Evolutionary conservation across 2,888 invertebrate species (phyloP).

Genomic region (Synanthedon vespiformis): DNA sequence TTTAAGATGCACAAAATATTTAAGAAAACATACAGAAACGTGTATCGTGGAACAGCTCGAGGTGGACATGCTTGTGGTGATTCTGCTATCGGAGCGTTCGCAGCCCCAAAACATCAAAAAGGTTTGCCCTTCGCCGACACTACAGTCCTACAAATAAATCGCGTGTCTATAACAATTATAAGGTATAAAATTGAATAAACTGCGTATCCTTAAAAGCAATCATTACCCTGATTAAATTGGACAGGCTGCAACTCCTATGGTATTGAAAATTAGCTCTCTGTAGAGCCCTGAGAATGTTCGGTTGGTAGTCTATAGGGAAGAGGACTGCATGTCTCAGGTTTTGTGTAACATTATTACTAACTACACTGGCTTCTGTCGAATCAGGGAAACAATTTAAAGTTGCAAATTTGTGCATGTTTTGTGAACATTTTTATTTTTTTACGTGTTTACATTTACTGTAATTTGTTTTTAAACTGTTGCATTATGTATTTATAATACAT

Average conservation of each 20-base stretch:
- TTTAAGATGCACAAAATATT: too few species aligned
- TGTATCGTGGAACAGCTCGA: conserved; percentile 48
- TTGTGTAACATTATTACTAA: conserved; percentile 40
- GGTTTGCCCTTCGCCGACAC: conserved; percentile 46
- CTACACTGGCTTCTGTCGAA: conserved; percentile 29
- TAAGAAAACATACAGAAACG: conserved; percentile 21
- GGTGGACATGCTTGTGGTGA: conserved; percentile 47
- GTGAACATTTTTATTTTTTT: not conserved
- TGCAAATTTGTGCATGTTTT: conserved; percentile 48
- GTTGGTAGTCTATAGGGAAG: conserved; percentile 30
- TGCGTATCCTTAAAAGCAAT: not conserved
- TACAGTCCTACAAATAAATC: conserved; percentile 33
- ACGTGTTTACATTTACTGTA: too few species aligned
- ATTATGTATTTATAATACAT: too few species aligned
- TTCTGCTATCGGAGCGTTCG: conserved; percentile 40
- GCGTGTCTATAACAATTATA: not conserved
- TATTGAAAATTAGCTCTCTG: conserved; percentile 41
- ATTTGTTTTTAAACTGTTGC: too few species aligned
- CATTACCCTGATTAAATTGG: conserved; percentile 32
- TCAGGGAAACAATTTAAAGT: conserved; percentile 40
- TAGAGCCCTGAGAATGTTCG: conserved; percentile 40
- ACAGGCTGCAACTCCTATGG: conserved; percentile 46
- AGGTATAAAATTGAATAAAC: not conserved
- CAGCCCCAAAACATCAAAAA: conserved; percentile 53
- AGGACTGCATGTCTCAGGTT: conserved; percentile 37